Evolutionary conservation across 2,888 invertebrate genomes (phyloP).

Genomic region (Melanargia galathea): DNA sequence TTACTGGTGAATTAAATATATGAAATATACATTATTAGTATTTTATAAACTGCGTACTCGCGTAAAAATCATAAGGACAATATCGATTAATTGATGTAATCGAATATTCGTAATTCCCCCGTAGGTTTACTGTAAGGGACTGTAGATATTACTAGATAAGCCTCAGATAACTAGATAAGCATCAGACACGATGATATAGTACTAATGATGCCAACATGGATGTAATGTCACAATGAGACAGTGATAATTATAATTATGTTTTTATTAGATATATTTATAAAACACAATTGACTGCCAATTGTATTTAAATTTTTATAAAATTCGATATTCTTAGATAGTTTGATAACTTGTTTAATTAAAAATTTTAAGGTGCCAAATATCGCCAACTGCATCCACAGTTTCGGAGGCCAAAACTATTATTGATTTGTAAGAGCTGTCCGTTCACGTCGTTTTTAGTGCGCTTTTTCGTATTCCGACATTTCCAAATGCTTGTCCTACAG

Average conservation of each 20-base stretch:
- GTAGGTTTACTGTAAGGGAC: slow-evolving; percentile 66
- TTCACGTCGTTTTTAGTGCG: slow-evolving; percentile 47
- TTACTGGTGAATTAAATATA: slow-evolving; percentile 55
- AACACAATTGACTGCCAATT: slow-evolving; percentile 81
- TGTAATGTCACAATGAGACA: slow-evolving; percentile 60
- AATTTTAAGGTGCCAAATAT: slow-evolving; percentile 76
- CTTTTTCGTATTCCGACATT: slow-evolving; percentile 54
- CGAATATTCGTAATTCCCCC: slow-evolving; percentile 64
- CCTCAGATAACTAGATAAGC: too few species aligned
- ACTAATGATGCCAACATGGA: slow-evolving; percentile 67
- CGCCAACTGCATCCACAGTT: slow-evolving; percentile 53
- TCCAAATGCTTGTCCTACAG: slow-evolving; percentile 69
- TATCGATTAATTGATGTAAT: slow-evolving; percentile 73
- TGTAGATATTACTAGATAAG: slow-evolving; percentile 73
- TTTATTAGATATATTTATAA: slow-evolving; percentile 69
- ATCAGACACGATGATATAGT: slow-evolving; percentile 50
- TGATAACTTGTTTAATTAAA: slow-evolving; percentile 71
- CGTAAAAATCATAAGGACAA: slow-evolving; percentile 81
- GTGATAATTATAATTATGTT: slow-evolving; percentile 62
- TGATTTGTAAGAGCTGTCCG: slow-evolving; percentile 50
- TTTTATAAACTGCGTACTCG: slow-evolving; percentile 79
- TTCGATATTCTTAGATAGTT: slow-evolving; percentile 77
- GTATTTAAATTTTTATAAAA: slow-evolving; percentile 75
- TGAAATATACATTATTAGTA: slow-evolving; percentile 72
- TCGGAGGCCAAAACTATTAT: slow-evolving; percentile 52